Evolutionary conservation across 2,797 vertebrate species (phyloP), one percentile per base, ranked within the genome.

Genomic region (Miichthys miiuy): DNA sequence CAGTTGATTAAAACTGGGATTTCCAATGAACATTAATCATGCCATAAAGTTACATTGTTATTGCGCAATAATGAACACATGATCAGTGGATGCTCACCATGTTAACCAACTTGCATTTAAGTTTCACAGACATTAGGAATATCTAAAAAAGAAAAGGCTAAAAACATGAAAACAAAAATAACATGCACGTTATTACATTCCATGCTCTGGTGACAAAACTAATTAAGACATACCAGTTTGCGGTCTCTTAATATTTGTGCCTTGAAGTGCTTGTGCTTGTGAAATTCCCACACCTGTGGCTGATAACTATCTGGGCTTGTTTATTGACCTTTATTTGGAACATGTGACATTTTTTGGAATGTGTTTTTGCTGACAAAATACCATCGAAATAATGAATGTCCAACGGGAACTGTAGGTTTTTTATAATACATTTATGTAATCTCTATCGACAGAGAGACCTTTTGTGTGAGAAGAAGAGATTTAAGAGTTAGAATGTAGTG

Each of bases 401-500:
- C 9, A 64, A 1, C 41, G 20, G 6, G 23, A 74, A 42, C 4
- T 27, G 9, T 23, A 21, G 2, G 25, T 2, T 17, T 71, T 27
- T 48, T 44, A 25, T 34, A 57, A 67, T 34, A 9, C 34, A 38
- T 38, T 61, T 0, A 13, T 54, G 61, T 30, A 20, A 60, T 70
- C 23, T 72, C 60, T 55, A 0, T 63, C 25, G 58, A 68, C n/a
- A 67, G 62, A 63, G 64, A 76, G 65, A 67, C 30, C 27, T 66
- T 38, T 63, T 84, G 68, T 72, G 60, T 67, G 61, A 67, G 48
- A 47, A 50, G 23, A 48, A 75, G 67, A 62, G 34, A 61, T 62
- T 69, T 27, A n/a, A 30, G n/a, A 51, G 44, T 18, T 20, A 69
- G 68, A 70, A 70, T 44, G 58, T 2, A 0, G 44, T 62, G 68